Base-by-base conservation (phyloP, 1,140 invertebrate species). In the Popillia japonica region DNA sequence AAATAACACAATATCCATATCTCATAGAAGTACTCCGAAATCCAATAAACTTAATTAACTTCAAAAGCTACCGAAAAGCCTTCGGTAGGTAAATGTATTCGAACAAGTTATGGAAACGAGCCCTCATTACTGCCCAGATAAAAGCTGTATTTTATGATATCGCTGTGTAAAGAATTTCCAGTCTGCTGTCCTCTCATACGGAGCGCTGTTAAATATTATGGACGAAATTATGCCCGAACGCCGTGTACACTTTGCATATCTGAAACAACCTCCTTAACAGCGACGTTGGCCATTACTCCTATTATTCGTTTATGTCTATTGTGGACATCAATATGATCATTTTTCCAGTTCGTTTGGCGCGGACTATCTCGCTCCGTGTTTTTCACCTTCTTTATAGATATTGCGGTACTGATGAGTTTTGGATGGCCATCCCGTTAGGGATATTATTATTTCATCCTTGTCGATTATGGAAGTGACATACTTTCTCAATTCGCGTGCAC, bases 391-490 rank as follows among this genome's bases (percentile, higher is more conserved):
- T 68, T 68, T 68, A 68, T 68, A 68, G 22, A 68, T 27, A 68
- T 68, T 68, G 61, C 61, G 22, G 61, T 27, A 27, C 61, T 68
- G 61, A 68, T 68, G 61, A 27, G 17, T 68, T 68, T 68, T 68
- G 27, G 61, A 68, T 68, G 61, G 22, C 10, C 61, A 27, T 23
- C 61, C 61, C 61, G 22, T 68, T 22, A 68, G 61, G 23, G 6
- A 27, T 68, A 68, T 68, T 68, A 68, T 68, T 68, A 68, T 68
- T 68, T 68, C 61, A 68, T 68, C 61, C 61, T 68, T 68, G 61
- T 68, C 20, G 20, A 68, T 22, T 34, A 22, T 27, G 11, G 61
- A 68, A 23, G 10, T 68, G 20, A 68, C 27, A 34, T 34, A 68
- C 61, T 68, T 68, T 68, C 22, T 27, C 61, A 27, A 27, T 27